These are phyloP conservation scores for Drosophila dunni DNA, from an alignment of 1,140 invertebrate species.

Conservation along the genomic window DNA sequence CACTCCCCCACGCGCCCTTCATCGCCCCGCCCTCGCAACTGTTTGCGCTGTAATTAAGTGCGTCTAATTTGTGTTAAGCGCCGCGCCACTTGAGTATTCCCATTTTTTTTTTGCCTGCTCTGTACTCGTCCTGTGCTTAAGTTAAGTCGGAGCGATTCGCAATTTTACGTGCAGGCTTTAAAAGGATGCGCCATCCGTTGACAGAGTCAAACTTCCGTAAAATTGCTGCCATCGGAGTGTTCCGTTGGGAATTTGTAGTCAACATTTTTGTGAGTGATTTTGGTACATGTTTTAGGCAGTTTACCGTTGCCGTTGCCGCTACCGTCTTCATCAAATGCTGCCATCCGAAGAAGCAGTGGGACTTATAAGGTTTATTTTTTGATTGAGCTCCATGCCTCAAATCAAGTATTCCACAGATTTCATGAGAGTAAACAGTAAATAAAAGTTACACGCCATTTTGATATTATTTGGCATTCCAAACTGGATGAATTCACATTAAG, in stretches of 20 bases:
- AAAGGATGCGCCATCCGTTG: slow-evolving; percentile 59
- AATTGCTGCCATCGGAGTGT: slow-evolving; percentile 55
- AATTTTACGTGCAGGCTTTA: slow-evolving; percentile 52
- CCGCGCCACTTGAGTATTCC: slow-evolving; percentile 70
- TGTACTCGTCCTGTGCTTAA: slow-evolving; percentile 32
- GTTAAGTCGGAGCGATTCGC: slow-evolving; percentile 47
- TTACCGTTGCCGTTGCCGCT: slow-evolving; percentile 2
- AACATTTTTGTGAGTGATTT: slow-evolving; percentile 71
- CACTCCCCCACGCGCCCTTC: slow-evolving; percentile 17
- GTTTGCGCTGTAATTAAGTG: slow-evolving; percentile 82
- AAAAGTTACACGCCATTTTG: not conserved
- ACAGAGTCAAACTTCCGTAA: slow-evolving; percentile 63
- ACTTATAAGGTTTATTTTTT: slow-evolving; percentile 23
- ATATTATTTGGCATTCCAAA: not conserved
- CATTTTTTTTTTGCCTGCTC: slow-evolving; percentile 25
- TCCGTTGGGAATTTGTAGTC: slow-evolving; percentile 48
- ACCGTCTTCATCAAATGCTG: not conserved
- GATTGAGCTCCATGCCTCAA: not conserved
- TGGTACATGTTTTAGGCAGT: slow-evolving; percentile 32
- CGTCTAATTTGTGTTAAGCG: slow-evolving; percentile 82
- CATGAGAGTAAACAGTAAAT: not conserved
- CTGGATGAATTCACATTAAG: not conserved
- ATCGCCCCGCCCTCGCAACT: slow-evolving; percentile 30
- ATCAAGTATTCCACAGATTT: slow-evolving; percentile 10
- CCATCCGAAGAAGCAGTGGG: not conserved